phyloP scores from a whole-genome alignment of 2,113 vertebrate species.

The Phycodurus eques region DNA sequence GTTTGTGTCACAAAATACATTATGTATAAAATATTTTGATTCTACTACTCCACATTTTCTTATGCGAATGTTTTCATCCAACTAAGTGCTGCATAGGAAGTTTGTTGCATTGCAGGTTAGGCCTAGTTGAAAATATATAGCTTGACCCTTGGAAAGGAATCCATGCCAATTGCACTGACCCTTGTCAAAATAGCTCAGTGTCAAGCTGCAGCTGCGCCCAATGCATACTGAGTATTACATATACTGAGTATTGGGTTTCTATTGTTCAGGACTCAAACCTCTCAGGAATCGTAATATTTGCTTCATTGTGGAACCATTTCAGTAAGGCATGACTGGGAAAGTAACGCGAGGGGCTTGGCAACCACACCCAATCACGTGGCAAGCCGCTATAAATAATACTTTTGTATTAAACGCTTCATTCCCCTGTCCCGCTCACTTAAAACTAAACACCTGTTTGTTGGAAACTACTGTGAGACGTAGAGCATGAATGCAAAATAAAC shows the following conservation, averaged over 20 bases:
- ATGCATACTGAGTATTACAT: background rate
- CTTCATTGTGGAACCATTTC: background rate
- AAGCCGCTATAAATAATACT: slow-evolving; percentile 49
- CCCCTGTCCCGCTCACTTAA: background rate
- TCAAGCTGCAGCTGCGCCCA: slow-evolving; percentile 42
- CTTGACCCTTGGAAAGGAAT: slow-evolving; percentile 43
- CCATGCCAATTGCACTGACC: slow-evolving; percentile 43
- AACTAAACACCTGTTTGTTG: slow-evolving; percentile 40
- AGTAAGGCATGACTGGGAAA: slow-evolving; percentile 3
- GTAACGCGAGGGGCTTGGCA: slow-evolving; percentile 28
- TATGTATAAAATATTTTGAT: background rate
- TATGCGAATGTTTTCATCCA: background rate
- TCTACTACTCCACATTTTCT: background rate
- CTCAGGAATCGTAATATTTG: background rate
- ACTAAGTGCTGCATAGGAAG: slow-evolving; percentile 13
- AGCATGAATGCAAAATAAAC: background rate
- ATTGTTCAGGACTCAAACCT: slow-evolving; percentile 9
- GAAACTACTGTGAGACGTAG: slow-evolving; percentile 1
- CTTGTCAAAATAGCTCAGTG: slow-evolving; percentile 51
- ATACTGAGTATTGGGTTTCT: background rate
- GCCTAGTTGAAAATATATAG: slow-evolving; percentile 28
- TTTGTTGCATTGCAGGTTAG: slow-evolving; percentile 12
- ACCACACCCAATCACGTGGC: slow-evolving; percentile 22
- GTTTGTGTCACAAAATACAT: no score
- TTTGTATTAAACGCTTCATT: slow-evolving; percentile 47